Conservation (phyloP, 2,797 vertebrate species). For the Phaenicophaeus curvirostris region DNA sequence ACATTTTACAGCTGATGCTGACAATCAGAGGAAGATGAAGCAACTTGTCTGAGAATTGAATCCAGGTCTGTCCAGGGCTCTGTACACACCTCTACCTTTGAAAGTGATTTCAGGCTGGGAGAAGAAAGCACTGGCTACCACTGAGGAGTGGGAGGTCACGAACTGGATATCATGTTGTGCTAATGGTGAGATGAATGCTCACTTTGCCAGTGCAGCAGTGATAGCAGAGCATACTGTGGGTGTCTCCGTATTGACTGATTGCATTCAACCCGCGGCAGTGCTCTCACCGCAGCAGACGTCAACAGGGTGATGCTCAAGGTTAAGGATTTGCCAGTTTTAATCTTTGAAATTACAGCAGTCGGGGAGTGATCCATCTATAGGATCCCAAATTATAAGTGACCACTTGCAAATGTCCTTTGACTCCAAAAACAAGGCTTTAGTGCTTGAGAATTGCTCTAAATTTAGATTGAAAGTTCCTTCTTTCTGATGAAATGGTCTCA, state of each 20-base stretch:
- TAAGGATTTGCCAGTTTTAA: not conserved
- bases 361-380: not conserved
- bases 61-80: not conserved
- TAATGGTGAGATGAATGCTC: not conserved
- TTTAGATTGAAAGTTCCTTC: not conserved
- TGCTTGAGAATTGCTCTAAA: not conserved
- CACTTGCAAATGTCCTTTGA: not conserved
- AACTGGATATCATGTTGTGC: not conserved
- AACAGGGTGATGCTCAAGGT: rapidly evolving
- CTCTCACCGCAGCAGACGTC: not conserved
- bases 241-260: not conserved
- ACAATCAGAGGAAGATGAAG: not conserved
- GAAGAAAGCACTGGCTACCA: not conserved
- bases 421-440: not conserved
- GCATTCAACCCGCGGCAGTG: not conserved
- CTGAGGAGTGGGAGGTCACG: not conserved
- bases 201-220: not conserved
- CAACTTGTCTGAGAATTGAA: not conserved
- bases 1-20: not conserved
- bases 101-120: not conserved
- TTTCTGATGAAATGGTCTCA: not conserved
- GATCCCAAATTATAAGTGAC: not conserved
- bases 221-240: not conserved
- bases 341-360: not conserved
- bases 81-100: not conserved